Percentiles rank a stretch among this genome's conserved stretches.
phyloP scores from a whole-genome alignment of 1,140 invertebrate genomes.

The Dolichoris vasculosae region DNA sequence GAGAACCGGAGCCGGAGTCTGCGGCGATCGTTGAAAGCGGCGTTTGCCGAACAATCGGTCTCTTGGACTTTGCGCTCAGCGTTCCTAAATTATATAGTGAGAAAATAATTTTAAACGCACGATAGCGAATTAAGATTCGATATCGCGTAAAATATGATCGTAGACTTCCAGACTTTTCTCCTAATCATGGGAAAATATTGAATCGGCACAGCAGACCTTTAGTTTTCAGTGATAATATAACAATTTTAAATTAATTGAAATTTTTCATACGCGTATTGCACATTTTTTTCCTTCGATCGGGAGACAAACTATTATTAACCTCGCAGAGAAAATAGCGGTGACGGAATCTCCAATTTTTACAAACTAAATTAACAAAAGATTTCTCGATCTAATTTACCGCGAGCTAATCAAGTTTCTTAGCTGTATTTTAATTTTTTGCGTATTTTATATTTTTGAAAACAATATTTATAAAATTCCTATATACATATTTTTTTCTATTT shows the following conservation, averaged over 20 bases:
- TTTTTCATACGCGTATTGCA: neutral
- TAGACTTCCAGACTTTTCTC: neutral
- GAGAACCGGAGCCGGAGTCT: neutral
- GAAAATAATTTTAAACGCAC: conserved; percentile 31
- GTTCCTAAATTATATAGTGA: conserved; percentile 17
- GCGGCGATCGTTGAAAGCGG: conserved; percentile 19
- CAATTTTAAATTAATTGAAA: conserved; percentile 18
- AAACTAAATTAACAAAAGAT: neutral
- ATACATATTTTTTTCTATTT: too few relatives aligned
- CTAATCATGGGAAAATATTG: conserved; percentile 23
- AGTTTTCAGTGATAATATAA: neutral
- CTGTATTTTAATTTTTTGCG: too few relatives aligned
- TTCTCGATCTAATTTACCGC: too few relatives aligned
- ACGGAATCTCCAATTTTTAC: neutral
- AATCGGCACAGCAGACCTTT: too few relatives aligned
- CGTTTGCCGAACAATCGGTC: conserved; percentile 23
- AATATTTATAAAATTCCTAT: too few relatives aligned
- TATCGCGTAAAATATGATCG: conserved; percentile 5
- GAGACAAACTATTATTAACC: neutral
- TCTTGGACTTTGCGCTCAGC: neutral
- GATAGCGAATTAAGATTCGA: conserved; percentile 36
- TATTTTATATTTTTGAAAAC: too few relatives aligned
- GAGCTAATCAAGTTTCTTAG: too few relatives aligned
- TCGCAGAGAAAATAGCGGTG: neutral
- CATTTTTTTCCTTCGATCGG: neutral